Percentiles rank a stretch among this genome's conserved stretches.
phyloP scores from a whole-genome alignment of 2,888 invertebrate species.

The Dolichopus griseipennis region DNA sequence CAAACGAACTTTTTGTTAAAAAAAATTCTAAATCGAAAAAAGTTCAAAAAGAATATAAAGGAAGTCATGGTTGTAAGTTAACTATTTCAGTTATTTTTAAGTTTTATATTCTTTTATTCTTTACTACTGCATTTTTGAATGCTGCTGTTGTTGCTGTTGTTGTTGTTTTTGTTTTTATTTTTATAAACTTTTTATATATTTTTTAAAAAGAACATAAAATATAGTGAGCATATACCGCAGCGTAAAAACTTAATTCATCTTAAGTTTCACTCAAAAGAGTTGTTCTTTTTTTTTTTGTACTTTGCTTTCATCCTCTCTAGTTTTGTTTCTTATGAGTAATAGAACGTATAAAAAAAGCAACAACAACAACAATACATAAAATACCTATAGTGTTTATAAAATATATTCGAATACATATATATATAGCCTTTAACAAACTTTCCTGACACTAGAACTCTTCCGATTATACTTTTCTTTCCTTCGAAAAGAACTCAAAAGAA shows the following conservation, averaged over 20 bases:
- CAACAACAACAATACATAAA: neutral
- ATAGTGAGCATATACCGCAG: neutral
- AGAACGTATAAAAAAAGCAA: neutral
- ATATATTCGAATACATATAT: neutral
- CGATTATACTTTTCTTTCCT: neutral
- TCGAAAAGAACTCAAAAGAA: too few species aligned
- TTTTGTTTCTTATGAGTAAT: neutral
- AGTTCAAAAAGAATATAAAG: neutral
- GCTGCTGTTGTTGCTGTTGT: neutral
- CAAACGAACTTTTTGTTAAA: too few species aligned
- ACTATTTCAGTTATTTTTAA: neutral
- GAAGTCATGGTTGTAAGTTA: constrained; percentile 1
- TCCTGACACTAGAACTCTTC: neutral
- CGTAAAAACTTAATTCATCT: constrained; percentile 1
- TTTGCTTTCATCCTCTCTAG: too few species aligned
- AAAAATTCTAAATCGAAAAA: neutral
- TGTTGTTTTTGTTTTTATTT: too few species aligned
- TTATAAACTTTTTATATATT: neutral
- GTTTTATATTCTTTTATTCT: neutral
- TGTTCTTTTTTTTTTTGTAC: neutral
- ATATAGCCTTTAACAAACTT: neutral
- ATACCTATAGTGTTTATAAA: neutral
- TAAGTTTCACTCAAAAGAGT: constrained; percentile 3
- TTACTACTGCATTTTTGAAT: too few species aligned
- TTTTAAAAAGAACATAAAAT: neutral